phyloP scores from a whole-genome alignment of 2,113 vertebrate genomes.

The Rhinolophus sinicus region DNA sequence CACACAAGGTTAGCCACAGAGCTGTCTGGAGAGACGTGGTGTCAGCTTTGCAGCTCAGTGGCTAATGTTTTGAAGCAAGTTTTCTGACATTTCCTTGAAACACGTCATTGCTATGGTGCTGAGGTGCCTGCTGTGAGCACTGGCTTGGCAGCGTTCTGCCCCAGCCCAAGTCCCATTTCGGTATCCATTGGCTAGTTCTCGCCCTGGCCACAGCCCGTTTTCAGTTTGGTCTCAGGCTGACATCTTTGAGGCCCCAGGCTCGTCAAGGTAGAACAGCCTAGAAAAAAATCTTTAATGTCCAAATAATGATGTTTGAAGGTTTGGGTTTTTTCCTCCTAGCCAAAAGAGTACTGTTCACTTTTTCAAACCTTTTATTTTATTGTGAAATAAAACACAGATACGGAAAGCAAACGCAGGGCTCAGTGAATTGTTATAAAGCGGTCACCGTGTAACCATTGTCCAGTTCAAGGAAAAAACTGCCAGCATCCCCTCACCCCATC shows the following conservation, averaged over 20 bases:
- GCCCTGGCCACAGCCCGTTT: neutral
- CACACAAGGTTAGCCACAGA: rapidly evolving
- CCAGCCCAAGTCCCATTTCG: rapidly evolving
- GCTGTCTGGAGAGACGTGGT: neutral
- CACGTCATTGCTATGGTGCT: rapidly evolving
- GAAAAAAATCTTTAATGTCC: neutral
- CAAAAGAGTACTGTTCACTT: neutral
- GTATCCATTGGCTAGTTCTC: rapidly evolving
- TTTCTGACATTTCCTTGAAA: neutral
- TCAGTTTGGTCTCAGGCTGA: neutral
- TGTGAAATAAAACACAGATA: neutral
- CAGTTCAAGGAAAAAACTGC: neutral
- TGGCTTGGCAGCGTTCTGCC: rapidly evolving
- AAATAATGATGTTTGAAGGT: neutral
- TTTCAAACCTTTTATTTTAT: neutral
- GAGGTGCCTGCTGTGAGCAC: rapidly evolving
- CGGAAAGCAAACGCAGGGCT: neutral
- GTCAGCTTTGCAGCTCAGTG: neutral
- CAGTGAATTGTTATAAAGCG: neutral
- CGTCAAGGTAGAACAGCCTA: neutral
- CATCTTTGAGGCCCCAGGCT: neutral
- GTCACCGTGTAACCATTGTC: neutral
- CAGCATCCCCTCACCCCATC: rapidly evolving
- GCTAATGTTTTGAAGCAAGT: neutral
- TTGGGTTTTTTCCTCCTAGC: neutral